These are phyloP conservation scores for Rhizoglyphus robini DNA, from an alignment of 1,140 invertebrate genomes.

Conservation along the genomic window DNA sequence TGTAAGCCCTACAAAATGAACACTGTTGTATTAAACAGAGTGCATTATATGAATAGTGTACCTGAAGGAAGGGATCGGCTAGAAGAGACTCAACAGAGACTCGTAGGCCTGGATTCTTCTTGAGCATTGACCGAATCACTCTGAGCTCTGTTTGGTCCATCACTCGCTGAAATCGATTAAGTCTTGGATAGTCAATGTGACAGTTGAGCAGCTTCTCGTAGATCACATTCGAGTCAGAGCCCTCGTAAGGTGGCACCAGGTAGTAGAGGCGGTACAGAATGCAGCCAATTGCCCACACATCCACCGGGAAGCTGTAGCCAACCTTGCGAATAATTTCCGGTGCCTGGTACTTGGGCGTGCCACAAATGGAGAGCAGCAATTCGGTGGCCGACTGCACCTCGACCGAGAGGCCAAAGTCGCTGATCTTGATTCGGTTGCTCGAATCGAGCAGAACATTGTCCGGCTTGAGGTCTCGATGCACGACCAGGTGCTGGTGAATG, in stretches of 20 bases:
- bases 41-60: too few relatives aligned
- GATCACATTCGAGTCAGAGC: conserved; percentile 10
- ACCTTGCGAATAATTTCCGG: conserved; percentile 68
- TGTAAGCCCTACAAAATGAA: too few relatives aligned
- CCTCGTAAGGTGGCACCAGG: conserved; percentile 32
- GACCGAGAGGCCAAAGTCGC: neutral
- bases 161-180: too few relatives aligned
- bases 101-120: neutral
- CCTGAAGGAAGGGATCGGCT: too few relatives aligned
- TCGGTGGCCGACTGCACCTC: neutral
- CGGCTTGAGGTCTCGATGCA: conserved; percentile 96
- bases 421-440: neutral
- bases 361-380: conserved; percentile 91
- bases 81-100: neutral
- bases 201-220: neutral
- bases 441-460: conserved; percentile 68
- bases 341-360: conserved; percentile 86
- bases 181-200: neutral
- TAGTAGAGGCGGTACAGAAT: conserved; percentile 3
- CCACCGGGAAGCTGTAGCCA: conserved; percentile 36
- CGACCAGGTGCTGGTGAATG: conserved; percentile 84
- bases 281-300: conserved; percentile 17
- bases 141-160: neutral
- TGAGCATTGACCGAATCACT: neutral
- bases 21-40: too few relatives aligned